A percentile compares a stretch with the other conserved stretches of the same genome.
phyloP scores from a whole-genome alignment of 2,888 invertebrate genomes.

The Cosmorhoe ocellata region DNA sequence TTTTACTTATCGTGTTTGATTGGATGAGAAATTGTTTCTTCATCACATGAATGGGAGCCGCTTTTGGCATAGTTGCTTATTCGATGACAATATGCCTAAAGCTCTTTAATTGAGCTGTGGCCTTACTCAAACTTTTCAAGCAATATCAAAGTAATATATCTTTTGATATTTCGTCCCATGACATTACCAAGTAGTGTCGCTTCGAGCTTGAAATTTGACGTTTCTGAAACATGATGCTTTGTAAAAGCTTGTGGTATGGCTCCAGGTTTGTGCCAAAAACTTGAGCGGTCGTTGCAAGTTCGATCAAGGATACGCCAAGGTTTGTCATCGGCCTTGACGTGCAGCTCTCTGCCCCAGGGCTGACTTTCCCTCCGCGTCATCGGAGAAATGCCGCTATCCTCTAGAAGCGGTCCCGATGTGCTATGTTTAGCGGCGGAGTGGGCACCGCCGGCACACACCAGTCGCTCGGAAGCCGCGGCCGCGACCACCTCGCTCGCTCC shows the following conservation, averaged over 20 bases:
- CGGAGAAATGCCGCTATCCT: slow-evolving; percentile 65
- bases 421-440: slow-evolving; percentile 68
- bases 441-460: slow-evolving; percentile 55
- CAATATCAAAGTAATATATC: no score
- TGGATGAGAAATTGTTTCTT: neutral
- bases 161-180: no score
- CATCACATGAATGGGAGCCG: neutral
- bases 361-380: slow-evolving; percentile 48
- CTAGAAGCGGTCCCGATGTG: slow-evolving; percentile 49
- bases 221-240: no score
- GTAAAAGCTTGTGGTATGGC: no score
- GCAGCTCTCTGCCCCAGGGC: slow-evolving; percentile 45
- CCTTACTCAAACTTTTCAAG: no score
- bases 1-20: neutral
- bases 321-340: slow-evolving; percentile 70
- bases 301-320: slow-evolving; percentile 42
- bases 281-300: neutral
- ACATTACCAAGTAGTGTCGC: no score
- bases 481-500: slow-evolving; percentile 75
- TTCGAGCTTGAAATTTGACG: no score
- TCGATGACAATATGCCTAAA: no score
- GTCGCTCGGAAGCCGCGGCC: slow-evolving; percentile 79
- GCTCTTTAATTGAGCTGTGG: no score
- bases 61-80: neutral
- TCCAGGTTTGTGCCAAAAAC: no score